phyloP scores from a whole-genome alignment of 2,888 invertebrate species.

The Melitaea athalia region DNA sequence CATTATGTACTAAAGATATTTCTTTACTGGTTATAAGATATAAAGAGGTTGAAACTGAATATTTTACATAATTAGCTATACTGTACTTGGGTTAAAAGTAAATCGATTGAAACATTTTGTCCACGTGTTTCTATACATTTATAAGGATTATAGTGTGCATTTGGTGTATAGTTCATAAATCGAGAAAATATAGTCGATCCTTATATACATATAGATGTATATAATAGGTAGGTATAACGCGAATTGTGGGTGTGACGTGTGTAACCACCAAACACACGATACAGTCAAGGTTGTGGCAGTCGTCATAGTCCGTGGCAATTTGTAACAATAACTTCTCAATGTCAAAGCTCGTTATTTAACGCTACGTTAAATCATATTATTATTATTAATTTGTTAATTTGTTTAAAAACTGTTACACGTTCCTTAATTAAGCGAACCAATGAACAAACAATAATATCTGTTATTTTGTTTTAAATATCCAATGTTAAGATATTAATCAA shows the following conservation, averaged over 20 bases:
- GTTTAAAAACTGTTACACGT: conserved; percentile 5
- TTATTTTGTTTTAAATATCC: not conserved
- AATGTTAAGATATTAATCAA: not conserved
- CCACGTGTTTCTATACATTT: too few relatives aligned
- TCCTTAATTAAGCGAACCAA: not conserved
- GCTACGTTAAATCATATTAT: conserved; percentile 24
- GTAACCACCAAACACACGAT: conserved; percentile 70
- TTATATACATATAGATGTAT: conserved; percentile 25
- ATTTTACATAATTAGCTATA: too few relatives aligned
- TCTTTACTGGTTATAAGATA: too few relatives aligned
- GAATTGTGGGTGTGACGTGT: conserved; percentile 67
- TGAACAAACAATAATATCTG: not conserved
- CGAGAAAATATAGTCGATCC: too few relatives aligned
- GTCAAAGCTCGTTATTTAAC: conserved; percentile 56
- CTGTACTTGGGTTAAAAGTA: too few relatives aligned
- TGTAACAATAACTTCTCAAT: conserved; percentile 73
- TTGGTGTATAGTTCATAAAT: too few relatives aligned
- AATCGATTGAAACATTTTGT: too few relatives aligned
- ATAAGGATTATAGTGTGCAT: too few relatives aligned
- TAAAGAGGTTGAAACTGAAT: too few relatives aligned
- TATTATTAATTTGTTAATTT: conserved; percentile 15
- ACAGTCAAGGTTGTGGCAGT: conserved; percentile 67
- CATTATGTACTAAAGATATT: too few relatives aligned
- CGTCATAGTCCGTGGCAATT: conserved; percentile 68
- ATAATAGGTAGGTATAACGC: conserved; percentile 47